These are phyloP conservation scores for Azorinus chamasolen DNA, from an alignment of 2,888 invertebrate species.

Conservation along the genomic window DNA sequence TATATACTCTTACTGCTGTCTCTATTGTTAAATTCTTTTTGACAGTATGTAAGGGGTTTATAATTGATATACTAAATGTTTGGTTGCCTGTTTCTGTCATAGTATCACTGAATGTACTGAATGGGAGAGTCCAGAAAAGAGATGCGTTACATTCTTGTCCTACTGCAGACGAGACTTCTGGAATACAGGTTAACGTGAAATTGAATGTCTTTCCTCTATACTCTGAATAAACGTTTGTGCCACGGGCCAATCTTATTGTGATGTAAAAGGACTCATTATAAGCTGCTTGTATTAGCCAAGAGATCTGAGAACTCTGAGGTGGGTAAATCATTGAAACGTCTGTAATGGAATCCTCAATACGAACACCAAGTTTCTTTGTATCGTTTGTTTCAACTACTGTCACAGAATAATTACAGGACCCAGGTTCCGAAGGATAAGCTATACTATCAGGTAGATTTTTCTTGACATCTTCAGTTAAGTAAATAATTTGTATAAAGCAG, in stretches of 20 bases:
- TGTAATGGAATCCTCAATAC: slow-evolving; percentile 63
- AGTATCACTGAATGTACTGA: slow-evolving; percentile 14
- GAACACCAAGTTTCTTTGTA: slow-evolving; percentile 48
- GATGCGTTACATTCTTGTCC: slow-evolving; percentile 44
- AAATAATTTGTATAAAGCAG: slow-evolving; percentile 69
- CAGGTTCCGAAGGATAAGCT: slow-evolving; percentile 55
- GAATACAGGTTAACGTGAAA: slow-evolving; percentile 56
- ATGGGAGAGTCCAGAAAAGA: slow-evolving; percentile 55
- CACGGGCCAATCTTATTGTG: slow-evolving; percentile 61
- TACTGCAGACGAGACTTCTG: slow-evolving; percentile 27
- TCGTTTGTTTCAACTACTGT: slow-evolving; percentile 31
- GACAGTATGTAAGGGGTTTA: slow-evolving; percentile 37
- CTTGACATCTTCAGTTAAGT: slow-evolving; percentile 38
- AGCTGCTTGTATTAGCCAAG: slow-evolving; percentile 44
- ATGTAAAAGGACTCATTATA: slow-evolving; percentile 56
- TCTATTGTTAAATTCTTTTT: slow-evolving; percentile 28
- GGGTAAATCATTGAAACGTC: slow-evolving; percentile 70
- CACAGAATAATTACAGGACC: slow-evolving; percentile 57
- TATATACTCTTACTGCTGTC: slow-evolving; percentile 41
- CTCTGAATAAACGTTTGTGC: slow-evolving; percentile 55
- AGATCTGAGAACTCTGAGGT: slow-evolving; percentile 5
- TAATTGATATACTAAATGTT: slow-evolving; percentile 19
- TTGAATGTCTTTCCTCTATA: slow-evolving; percentile 21
- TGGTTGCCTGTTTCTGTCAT: slow-evolving; percentile 21
- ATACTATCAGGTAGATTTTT: slow-evolving; percentile 50